A percentile compares a stretch with the other conserved stretches of the same genome.
Evolutionary conservation across 2,113 vertebrate genomes (phyloP).

Genomic region (Eptesicus fuscus): DNA sequence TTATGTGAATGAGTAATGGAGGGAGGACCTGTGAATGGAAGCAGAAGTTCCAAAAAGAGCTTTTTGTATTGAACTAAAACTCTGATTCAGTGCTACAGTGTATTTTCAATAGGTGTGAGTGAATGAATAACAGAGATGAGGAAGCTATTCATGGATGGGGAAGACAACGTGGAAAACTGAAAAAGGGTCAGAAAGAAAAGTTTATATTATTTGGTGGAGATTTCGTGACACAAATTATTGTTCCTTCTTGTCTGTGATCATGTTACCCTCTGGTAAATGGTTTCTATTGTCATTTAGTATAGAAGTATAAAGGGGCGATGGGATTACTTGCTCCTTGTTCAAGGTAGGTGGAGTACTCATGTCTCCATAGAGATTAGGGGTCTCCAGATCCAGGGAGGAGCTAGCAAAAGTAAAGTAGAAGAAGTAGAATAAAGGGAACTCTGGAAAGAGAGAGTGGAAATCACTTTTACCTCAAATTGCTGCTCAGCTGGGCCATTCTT

Average conservation of each 20-base stretch:
- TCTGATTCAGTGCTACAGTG: fast-evolving
- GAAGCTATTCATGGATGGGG: neutral
- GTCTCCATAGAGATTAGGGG: neutral
- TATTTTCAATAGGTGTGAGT: neutral
- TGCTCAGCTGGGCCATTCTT: neutral
- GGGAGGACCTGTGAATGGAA: neutral
- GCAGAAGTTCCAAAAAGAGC: neutral
- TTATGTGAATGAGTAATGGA: neutral
- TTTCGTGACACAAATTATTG: neutral
- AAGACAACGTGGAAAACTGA: neutral
- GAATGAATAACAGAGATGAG: neutral
- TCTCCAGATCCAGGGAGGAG: neutral
- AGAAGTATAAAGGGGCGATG: neutral
- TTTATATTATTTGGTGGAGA: neutral
- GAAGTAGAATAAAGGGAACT: neutral
- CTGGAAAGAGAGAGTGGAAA: neutral
- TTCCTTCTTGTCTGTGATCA: neutral
- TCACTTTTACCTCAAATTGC: neutral
- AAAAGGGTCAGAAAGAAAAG: neutral
- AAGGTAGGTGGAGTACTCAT: neutral
- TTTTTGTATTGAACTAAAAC: neutral
- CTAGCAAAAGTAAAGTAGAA: neutral
- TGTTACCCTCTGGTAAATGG: neutral
- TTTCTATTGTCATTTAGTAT: neutral
- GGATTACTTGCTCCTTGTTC: neutral